phyloP scores from a whole-genome alignment of 2,888 invertebrate species.

The Netelia fuscicornis region DNA sequence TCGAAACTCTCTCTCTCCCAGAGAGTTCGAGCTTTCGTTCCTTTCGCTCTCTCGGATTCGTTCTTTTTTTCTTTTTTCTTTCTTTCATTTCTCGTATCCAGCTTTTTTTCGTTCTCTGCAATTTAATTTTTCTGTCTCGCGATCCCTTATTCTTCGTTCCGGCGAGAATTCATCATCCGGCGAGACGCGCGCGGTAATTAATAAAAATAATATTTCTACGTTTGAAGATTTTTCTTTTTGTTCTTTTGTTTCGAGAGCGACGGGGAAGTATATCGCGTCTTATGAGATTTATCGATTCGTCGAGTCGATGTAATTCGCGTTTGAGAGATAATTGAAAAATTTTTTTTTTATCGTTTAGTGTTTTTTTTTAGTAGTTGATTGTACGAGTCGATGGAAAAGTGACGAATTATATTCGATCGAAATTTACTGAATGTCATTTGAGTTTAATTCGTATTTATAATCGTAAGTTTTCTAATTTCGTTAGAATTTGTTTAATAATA shows the following conservation, averaged over 20 bases:
- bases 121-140: slow-evolving; percentile 24
- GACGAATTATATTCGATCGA: background rate
- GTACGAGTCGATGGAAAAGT: background rate
- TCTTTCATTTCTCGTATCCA: slow-evolving; percentile 5
- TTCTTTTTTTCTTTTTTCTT: slow-evolving; percentile 19
- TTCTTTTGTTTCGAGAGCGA: too few relatives aligned
- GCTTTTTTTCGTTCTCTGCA: background rate
- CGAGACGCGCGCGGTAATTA: too few relatives aligned
- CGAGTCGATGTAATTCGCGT: too few relatives aligned
- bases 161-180: background rate
- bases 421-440: too few relatives aligned
- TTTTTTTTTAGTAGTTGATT: background rate
- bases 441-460: too few relatives aligned
- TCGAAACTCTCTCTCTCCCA: slow-evolving; percentile 10
- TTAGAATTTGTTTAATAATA: too few relatives aligned
- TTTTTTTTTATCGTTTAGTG: background rate
- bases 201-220: too few relatives aligned
- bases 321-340: too few relatives aligned
- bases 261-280: too few relatives aligned
- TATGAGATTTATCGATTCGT: too few relatives aligned
- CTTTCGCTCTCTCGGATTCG: slow-evolving; percentile 23
- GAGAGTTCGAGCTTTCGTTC: slow-evolving; percentile 19
- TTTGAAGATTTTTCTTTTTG: too few relatives aligned
- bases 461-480: too few relatives aligned
- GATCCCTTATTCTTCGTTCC: background rate